Conservation (phyloP, 2,888 invertebrate species). For the Andrena chrysosceles region DNA sequence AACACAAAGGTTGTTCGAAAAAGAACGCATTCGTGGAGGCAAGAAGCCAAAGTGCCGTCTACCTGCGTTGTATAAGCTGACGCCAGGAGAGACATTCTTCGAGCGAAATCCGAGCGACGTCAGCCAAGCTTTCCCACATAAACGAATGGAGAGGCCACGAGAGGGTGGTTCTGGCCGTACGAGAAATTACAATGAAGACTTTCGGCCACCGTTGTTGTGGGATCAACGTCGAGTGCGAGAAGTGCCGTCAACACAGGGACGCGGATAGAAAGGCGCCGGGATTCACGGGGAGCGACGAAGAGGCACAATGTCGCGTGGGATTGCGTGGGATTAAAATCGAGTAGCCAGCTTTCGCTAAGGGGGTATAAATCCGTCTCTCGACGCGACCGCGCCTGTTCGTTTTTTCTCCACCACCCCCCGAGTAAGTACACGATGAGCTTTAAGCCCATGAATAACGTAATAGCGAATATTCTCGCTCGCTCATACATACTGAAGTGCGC, state of each 20-base stretch:
- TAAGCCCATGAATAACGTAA: slow-evolving; percentile 53
- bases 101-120: slow-evolving; percentile 53
- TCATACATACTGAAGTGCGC: slow-evolving; percentile 11
- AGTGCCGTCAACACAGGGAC: slow-evolving; percentile 32
- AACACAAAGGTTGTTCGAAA: slow-evolving; percentile 12
- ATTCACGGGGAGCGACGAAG: slow-evolving; percentile 14
- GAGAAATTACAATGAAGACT: slow-evolving; percentile 68
- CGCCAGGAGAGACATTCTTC: slow-evolving; percentile 43
- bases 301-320: slow-evolving; percentile 59
- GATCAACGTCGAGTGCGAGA: slow-evolving; percentile 58
- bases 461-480: slow-evolving; percentile 45
- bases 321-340: slow-evolving; percentile 72
- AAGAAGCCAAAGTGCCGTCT: slow-evolving; percentile 62
- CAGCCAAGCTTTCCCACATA: slow-evolving; percentile 63
- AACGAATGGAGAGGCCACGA: slow-evolving; percentile 42
- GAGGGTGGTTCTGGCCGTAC: slow-evolving; percentile 53
- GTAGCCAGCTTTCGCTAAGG: slow-evolving; percentile 47
- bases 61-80: slow-evolving; percentile 48
- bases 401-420: slow-evolving; percentile 46
- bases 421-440: slow-evolving; percentile 41
- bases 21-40: slow-evolving; percentile 25
- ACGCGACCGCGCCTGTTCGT: slow-evolving; percentile 43
- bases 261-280: slow-evolving; percentile 22
- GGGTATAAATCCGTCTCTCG: slow-evolving; percentile 61
- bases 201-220: slow-evolving; percentile 65